Evolutionary conservation across 2,888 invertebrate species (phyloP).

Genomic region (Melipona beecheii): DNA sequence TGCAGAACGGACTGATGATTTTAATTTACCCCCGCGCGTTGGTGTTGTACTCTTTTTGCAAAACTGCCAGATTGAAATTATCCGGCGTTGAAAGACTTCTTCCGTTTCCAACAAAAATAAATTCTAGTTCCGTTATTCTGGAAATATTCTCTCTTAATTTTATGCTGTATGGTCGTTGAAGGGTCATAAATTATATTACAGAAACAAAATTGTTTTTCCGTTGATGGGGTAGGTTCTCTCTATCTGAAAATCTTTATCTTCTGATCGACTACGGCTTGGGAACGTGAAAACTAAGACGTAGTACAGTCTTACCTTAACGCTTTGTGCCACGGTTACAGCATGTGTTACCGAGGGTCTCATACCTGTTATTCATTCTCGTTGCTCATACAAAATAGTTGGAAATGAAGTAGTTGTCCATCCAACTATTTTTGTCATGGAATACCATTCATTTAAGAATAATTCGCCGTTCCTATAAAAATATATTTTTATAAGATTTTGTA

Average conservation of each 20-base stretch:
- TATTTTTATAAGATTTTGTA: not conserved
- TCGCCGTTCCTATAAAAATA: not conserved
- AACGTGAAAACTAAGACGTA: not conserved
- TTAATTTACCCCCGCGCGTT: conserved; percentile 5
- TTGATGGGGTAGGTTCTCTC: not conserved
- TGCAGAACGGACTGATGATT: conserved; percentile 20
- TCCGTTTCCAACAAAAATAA: too few relatives aligned
- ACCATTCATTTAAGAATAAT: conserved; percentile 5
- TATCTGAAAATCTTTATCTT: not conserved
- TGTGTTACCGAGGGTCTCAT: conserved; percentile 60
- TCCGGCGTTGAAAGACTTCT: too few relatives aligned
- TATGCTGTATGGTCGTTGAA: not conserved
- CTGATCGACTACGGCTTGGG: not conserved
- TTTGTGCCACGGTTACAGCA: conserved; percentile 27
- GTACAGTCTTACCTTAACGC: conserved; percentile 30
- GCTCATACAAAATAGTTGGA: conserved; percentile 31
- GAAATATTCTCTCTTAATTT: not conserved
- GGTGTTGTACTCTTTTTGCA: not conserved
- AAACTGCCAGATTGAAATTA: not conserved
- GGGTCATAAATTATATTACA: not conserved
- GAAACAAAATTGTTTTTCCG: not conserved
- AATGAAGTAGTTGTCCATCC: conserved; percentile 39
- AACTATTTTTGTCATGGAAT: conserved; percentile 3
- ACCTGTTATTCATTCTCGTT: conserved; percentile 60
- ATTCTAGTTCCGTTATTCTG: not conserved